These are phyloP conservation scores for Drosophila barbarae DNA, from an alignment of 2,888 invertebrate species.

Conservation along the genomic window DNA sequence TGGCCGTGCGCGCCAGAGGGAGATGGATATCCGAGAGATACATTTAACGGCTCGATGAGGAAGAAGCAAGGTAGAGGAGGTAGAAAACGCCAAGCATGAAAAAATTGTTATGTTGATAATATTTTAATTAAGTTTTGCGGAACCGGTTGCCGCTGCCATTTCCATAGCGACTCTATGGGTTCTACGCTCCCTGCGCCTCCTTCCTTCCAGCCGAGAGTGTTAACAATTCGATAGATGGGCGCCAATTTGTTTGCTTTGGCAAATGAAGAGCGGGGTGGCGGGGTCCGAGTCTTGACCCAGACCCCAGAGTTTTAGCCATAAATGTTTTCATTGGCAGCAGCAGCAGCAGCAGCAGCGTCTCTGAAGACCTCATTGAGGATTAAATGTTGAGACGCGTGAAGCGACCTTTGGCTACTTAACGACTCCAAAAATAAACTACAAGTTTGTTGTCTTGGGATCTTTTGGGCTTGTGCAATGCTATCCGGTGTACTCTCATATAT, in stretches of 20 bases:
- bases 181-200: slow-evolving; percentile 33
- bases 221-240: slow-evolving; percentile 73
- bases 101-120: slow-evolving; percentile 77
- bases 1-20: slow-evolving; percentile 33
- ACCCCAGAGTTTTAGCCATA: slow-evolving; percentile 9
- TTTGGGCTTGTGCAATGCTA: slow-evolving; percentile 38
- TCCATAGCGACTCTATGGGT: slow-evolving; percentile 60
- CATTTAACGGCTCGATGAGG: slow-evolving; percentile 55
- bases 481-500: slow-evolving; percentile 54
- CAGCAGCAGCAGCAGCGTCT: slow-evolving; percentile 3
- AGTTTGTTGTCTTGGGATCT: slow-evolving; percentile 53
- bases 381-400: slow-evolving; percentile 51
- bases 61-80: slow-evolving; percentile 49
- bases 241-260: slow-evolving; percentile 71
- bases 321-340: slow-evolving; percentile 45
- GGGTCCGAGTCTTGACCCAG: slow-evolving; percentile 12
- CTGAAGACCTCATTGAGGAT: slow-evolving; percentile 63
- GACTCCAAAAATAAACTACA: slow-evolving; percentile 73
- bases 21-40: slow-evolving; percentile 41
- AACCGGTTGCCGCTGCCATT: slow-evolving; percentile 66
- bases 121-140: slow-evolving; percentile 76
- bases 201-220: slow-evolving; percentile 52
- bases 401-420: slow-evolving; percentile 77
- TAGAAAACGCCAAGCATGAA: slow-evolving; percentile 41
- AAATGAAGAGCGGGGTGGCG: slow-evolving; percentile 47